Base-by-base conservation (phyloP, 2,888 invertebrate genomes). In the Cynaeus angustus region DNA sequence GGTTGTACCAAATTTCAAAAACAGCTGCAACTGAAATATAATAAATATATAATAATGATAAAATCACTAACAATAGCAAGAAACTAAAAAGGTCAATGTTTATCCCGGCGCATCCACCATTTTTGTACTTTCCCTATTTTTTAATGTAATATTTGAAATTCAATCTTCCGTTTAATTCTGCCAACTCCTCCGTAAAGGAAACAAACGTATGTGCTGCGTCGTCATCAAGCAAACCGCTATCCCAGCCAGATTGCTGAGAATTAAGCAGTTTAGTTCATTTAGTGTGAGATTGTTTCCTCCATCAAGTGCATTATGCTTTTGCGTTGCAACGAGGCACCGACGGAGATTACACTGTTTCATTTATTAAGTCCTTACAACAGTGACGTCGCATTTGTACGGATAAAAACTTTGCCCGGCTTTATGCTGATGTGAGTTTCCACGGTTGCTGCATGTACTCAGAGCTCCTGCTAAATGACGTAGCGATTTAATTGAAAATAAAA, bases 251-350 rank as follows among this genome's bases (percentile, higher is more conserved):
- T 74, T 68, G 70, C 67, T 28, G 56, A 62, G 72, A 75, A 69
- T 71, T 73, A 67, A 71, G 69, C 71, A 68, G 72, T 71, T 75
- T 71, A 72, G 72, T 72, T 75, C 73, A 72, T 75, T 73, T 59
- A 64, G 66, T 69, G 71, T 62, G 68, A 70, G 75, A 75, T 72
- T 75, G 73, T 71, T 75, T 72, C 69, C 71, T 52, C 65, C 65
- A 65, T 59, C 37, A 33, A 70, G 41, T 70, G 50, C 62, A 68
- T 50, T 64, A 61, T 13, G 43, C 14, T 53, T 7, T 30, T 13
- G 48, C 28, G 50, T 50, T 62, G 64, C 64, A 65, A 14, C 28
- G 48, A 16, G 28, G 26, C 56, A 52, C 14, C 41, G 41, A 10
- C 30, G 64, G 10, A 65, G 66, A 66, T 66, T 56, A 56, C 43